phyloP scores from a whole-genome alignment of 2,888 invertebrate species.

The Cistogaster globosa region DNA sequence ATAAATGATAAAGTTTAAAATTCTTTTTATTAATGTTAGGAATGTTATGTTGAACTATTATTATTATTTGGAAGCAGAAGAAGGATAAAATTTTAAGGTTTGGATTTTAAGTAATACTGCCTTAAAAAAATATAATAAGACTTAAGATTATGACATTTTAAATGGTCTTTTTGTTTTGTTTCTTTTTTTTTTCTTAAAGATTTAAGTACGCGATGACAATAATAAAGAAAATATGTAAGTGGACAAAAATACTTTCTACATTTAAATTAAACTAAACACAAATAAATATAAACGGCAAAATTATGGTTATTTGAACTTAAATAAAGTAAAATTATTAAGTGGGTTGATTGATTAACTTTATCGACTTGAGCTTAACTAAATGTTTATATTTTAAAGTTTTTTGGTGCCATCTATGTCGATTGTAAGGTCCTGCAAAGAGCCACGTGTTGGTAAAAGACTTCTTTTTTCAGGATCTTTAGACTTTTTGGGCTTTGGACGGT shows the following conservation, averaged over 20 bases:
- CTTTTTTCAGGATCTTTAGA: constrained; percentile 85
- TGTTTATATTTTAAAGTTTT: constrained; percentile 77
- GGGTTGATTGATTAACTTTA: not conserved
- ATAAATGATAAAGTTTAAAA: too few species aligned
- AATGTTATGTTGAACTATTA: too few species aligned
- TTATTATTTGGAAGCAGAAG: constrained; percentile 32
- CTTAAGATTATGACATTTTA: constrained; percentile 50
- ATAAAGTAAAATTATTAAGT: constrained; percentile 41
- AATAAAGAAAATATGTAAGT: constrained; percentile 18
- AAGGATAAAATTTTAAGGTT: constrained; percentile 22
- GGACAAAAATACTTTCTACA: not conserved
- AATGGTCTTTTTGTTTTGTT: constrained; percentile 43
- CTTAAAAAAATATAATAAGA: constrained; percentile 59
- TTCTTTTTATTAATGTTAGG: constrained; percentile 44
- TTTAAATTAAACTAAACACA: constrained; percentile 35
- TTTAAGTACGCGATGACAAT: constrained; percentile 60
- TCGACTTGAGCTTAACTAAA: not conserved
- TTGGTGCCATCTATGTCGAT: constrained; percentile 81
- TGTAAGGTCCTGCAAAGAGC: constrained; percentile 80
- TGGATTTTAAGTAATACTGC: constrained; percentile 77
- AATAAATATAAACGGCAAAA: constrained; percentile 28
- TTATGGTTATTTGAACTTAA: constrained; percentile 37
- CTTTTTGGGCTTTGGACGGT: constrained; percentile 85
- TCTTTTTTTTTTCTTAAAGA: not conserved
- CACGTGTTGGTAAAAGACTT: constrained; percentile 84